Conservation (phyloP, 2,888 invertebrate genomes). For the Pollenia griseotomentosa region DNA sequence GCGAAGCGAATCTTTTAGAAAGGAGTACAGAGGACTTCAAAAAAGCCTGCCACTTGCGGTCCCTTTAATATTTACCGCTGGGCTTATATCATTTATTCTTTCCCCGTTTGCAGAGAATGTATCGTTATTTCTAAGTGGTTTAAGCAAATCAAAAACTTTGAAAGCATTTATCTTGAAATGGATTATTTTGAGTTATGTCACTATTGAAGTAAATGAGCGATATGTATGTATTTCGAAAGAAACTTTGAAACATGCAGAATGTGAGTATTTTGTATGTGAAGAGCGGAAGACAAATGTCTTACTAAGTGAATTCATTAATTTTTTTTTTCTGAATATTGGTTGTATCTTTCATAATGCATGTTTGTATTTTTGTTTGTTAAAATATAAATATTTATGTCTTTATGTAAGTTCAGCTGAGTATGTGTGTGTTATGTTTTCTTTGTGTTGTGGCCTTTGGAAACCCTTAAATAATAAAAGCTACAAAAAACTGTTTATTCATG, state of each 20-base stretch:
- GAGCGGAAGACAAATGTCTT: slow-evolving; percentile 75
- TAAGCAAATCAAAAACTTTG: no score
- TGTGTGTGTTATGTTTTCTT: slow-evolving; percentile 53
- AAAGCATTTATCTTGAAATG: no score
- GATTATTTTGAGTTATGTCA: no score
- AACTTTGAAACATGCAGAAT: slow-evolving; percentile 20
- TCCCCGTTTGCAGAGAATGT: no score
- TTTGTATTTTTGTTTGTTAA: slow-evolving; percentile 45
- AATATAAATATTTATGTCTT: background rate
- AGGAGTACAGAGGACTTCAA: no score
- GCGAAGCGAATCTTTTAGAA: no score
- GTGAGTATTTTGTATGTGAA: slow-evolving; percentile 51
- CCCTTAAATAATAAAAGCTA: slow-evolving; percentile 34
- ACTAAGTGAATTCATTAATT: slow-evolving; percentile 76
- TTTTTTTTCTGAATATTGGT: slow-evolving; percentile 58
- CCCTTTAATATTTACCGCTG: no score
- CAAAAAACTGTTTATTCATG: slow-evolving; percentile 63
- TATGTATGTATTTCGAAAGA: slow-evolving; percentile 1
- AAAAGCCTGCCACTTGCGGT: no score
- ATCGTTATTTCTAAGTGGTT: no score
- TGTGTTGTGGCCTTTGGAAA: slow-evolving; percentile 61
- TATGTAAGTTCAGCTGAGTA: slow-evolving; percentile 12
- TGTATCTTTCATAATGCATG: slow-evolving; percentile 32
- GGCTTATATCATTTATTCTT: no score
- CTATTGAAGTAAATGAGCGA: no score